Evolutionary conservation across 2,113 vertebrate genomes (phyloP).

Genomic region (Theropithecus gelada): DNA sequence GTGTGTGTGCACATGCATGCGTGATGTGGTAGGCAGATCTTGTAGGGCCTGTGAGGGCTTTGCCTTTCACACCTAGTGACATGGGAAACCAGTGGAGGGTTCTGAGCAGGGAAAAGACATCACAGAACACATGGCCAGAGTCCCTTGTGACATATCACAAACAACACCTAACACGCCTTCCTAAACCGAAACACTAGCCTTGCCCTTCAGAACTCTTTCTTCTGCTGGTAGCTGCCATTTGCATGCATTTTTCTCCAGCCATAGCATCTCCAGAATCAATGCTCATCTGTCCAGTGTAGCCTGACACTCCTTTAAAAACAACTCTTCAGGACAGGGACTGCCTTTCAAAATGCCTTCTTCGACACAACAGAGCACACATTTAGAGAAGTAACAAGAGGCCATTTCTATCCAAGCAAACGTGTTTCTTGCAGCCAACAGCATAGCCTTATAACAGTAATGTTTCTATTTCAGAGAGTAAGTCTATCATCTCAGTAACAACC

Average conservation of each 20-base stretch:
- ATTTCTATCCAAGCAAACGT: constrained; percentile 72
- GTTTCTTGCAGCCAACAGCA: constrained; percentile 77
- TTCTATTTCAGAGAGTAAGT: constrained; percentile 82
- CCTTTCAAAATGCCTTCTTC: constrained; percentile 70
- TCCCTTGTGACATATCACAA: background rate
- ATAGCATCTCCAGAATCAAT: background rate
- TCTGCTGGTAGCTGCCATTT: background rate
- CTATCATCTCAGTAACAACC: constrained; percentile 80
- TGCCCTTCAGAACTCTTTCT: background rate
- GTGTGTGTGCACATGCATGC: background rate
- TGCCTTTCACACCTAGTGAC: background rate
- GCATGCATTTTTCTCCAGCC: background rate
- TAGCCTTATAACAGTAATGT: constrained; percentile 71
- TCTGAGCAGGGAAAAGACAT: background rate
- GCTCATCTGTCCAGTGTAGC: constrained; percentile 14
- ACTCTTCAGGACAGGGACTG: constrained; percentile 69
- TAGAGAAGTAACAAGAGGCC: constrained; percentile 76
- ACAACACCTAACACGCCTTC: background rate
- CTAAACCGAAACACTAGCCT: background rate
- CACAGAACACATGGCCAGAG: background rate
- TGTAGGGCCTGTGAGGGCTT: background rate
- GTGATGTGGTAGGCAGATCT: background rate
- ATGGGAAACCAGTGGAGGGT: background rate
- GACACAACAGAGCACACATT: constrained; percentile 55
- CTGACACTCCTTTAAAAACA: background rate